Evolutionary conservation across 2,888 invertebrate genomes (phyloP), one percentile per base, ranked within the genome.

Genomic region (Rutpela maculata): DNA sequence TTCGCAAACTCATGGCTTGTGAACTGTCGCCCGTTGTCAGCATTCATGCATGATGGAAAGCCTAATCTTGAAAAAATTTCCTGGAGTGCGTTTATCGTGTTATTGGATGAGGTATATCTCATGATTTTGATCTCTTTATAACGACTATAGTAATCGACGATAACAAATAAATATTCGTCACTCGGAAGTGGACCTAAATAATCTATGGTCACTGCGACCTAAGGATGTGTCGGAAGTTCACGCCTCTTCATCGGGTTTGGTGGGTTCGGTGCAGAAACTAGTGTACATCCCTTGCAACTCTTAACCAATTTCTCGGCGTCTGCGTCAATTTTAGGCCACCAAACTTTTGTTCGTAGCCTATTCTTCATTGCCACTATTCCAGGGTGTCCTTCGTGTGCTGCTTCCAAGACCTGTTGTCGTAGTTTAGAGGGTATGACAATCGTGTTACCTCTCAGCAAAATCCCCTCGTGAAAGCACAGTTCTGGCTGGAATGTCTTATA

Each of bases 331-430:
- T 88, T 69, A 18, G 76, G 77, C 78, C 80, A 80, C 87, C 88
- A 88, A 6, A 88, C 88, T 80, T 88, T 88, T 3, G 85, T 82
- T 5, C 88, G 66, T n/a, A n/a, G n/a, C n/a, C n/a, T n/a, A n/a
- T n/a, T n/a, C n/a, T n/a, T n/a, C n/a, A n/a, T n/a, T n/a, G n/a
- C n/a, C n/a, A n/a, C n/a, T n/a, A n/a, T n/a, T n/a, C n/a, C n/a
- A n/a, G n/a, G n/a, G n/a, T n/a, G n/a, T n/a, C n/a, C n/a, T n/a
- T n/a, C n/a, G n/a, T n/a, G n/a, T n/a, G n/a, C n/a, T n/a, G n/a
- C n/a, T n/a, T n/a, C n/a, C n/a, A n/a, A n/a, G n/a, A n/a, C n/a
- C n/a, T n/a, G n/a, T n/a, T n/a, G n/a, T n/a, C 1, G 18, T 19
- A 84, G 59, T 18, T 65, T 15, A 4, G 18, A 22, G 15, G 63